A percentile compares a stretch with the other conserved stretches of the same genome.
Conservation (phyloP, 2,113 vertebrate genomes). For the Odontophorus gujanensis region DNA sequence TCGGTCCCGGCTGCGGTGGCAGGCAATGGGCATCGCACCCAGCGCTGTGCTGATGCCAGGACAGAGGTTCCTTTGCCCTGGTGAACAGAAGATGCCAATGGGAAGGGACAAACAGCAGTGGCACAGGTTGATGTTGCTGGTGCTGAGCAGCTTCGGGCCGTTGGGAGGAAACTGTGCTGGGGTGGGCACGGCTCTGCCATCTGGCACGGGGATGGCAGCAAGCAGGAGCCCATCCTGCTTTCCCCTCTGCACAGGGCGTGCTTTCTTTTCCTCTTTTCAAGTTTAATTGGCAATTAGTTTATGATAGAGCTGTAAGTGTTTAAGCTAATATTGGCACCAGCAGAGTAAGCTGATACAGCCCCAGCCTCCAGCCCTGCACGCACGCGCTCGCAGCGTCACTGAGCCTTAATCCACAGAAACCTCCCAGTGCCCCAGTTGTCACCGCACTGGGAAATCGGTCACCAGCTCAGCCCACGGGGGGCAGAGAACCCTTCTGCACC, state of each 20-base stretch:
- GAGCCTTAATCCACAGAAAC: neutral
- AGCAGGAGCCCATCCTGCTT: neutral
- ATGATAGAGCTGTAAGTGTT: constrained; percentile 24
- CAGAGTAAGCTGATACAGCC: constrained; percentile 20
- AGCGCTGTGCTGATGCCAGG: accelerated
- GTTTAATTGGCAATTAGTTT: constrained; percentile 56
- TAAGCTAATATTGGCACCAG: constrained; percentile 50
- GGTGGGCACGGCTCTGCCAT: neutral
- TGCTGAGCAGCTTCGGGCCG: neutral
- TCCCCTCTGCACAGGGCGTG: neutral
- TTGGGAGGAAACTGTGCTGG: neutral
- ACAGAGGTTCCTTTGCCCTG: neutral
- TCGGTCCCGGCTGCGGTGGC: neutral
- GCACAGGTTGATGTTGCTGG: neutral
- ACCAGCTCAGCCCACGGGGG: constrained; percentile 9
- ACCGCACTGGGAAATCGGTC: neutral
- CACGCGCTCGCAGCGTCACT: neutral
- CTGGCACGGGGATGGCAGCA: accelerated
- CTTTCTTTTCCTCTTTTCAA: neutral
- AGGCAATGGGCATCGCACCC: accelerated
- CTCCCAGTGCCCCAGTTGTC: neutral
- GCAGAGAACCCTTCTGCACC: neutral
- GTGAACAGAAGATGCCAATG: neutral
- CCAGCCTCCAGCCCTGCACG: neutral
- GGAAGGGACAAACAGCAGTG: accelerated